Evolutionary conservation across 2,888 invertebrate species (phyloP), one percentile per base, ranked within the genome.

Genomic region (Scrobipalpa costella): DNA sequence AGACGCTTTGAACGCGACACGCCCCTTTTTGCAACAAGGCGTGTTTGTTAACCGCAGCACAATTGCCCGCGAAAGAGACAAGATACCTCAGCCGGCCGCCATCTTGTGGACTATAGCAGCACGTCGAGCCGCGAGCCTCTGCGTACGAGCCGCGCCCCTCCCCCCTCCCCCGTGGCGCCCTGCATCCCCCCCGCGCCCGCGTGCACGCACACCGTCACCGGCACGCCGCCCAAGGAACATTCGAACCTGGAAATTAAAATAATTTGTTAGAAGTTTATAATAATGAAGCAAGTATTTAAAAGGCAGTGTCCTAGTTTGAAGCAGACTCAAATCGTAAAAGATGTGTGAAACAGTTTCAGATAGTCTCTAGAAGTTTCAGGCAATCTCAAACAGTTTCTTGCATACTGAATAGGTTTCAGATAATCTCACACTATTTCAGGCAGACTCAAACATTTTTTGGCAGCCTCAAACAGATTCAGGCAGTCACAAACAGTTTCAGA

Each of bases 201-300:
- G 64, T 52, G 69, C 63, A 68, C 71, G 67, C 71, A 72, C 68
- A 69, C 68, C 65, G 69, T 62, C 15, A 47, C 66, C 44, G 58
- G 61, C 33, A 62, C 75, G 67, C 75, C 94, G 7, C 96, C 96
- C 85, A 96, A 95, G 86, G 95, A 95, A 33, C 95, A 95, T 86
- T 96, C 96, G 86, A 96, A 96, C 85, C 96, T 96, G 81, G 13
- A 17, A 27, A n/a, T n/a, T 17, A 5, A 27, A 55, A 34, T 40
- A 40, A 38, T 7, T 7, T 9, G 34, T 7, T 3, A 34, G 6
- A 5, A 11, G 44, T 44, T n/a, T 44, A 44, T 44, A n/a, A n/a
- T n/a, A n/a, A n/a, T n/a, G n/a, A n/a, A n/a, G n/a, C n/a, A n/a
- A n/a, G n/a, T n/a, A n/a, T n/a, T n/a, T n/a, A n/a, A n/a, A n/a